Evolutionary conservation across 2,888 invertebrate species (phyloP).

Genomic region (Dione vanillae): DNA sequence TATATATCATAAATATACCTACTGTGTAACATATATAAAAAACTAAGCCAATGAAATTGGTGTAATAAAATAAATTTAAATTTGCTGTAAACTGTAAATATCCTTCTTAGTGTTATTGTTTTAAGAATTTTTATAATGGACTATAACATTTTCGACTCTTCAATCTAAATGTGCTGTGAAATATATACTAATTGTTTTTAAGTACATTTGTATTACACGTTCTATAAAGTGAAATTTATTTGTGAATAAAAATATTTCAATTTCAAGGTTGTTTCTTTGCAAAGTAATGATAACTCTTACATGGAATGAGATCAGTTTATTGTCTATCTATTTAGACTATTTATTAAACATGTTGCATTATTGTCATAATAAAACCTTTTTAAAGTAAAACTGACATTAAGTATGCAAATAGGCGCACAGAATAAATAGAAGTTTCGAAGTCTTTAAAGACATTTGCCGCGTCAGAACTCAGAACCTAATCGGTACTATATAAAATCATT

Average conservation of each 20-base stretch:
- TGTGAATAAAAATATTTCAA: slow-evolving; percentile 25
- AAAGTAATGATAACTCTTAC: too few relatives aligned
- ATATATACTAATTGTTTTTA: slow-evolving; percentile 42
- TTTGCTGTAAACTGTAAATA: slow-evolving; percentile 41
- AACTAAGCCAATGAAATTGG: slow-evolving; percentile 18
- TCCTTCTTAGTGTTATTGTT: slow-evolving; percentile 26
- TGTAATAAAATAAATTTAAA: slow-evolving; percentile 23
- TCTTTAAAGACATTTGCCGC: too few relatives aligned
- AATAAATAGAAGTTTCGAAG: too few relatives aligned
- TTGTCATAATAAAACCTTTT: too few relatives aligned
- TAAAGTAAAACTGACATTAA: too few relatives aligned
- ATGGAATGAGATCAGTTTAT: too few relatives aligned
- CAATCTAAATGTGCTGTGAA: slow-evolving; percentile 41
- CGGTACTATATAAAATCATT: too few relatives aligned
- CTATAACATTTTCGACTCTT: slow-evolving; percentile 27
- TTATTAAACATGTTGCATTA: too few relatives aligned
- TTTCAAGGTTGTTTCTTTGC: slow-evolving; percentile 12
- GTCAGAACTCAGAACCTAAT: too few relatives aligned
- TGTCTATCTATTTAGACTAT: too few relatives aligned
- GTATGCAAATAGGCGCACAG: too few relatives aligned
- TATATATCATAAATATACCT: neutral
- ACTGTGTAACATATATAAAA: neutral
- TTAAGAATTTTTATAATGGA: slow-evolving; percentile 26
- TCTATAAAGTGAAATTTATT: slow-evolving; percentile 35
- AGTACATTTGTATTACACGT: slow-evolving; percentile 47